phyloP scores from a whole-genome alignment of 92 coral and sea anemone species.

The Meandrina meandrites region DNA sequence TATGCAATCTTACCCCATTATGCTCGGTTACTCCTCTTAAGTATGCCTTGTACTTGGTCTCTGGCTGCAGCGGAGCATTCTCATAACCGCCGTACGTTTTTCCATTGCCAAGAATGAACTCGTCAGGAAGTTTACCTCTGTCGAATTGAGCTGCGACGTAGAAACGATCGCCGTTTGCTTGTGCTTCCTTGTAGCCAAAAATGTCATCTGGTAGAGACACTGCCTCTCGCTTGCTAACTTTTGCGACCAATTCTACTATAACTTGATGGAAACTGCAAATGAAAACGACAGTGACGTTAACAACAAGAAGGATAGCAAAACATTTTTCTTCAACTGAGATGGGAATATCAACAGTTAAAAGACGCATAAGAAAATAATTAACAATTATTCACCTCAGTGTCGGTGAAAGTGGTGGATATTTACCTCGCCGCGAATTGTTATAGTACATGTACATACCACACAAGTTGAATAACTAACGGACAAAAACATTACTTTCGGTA shows the following conservation, averaged over 20 bases:
- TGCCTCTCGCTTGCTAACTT: conserved; percentile 40
- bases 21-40: conserved; percentile 69
- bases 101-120: conserved; percentile 85
- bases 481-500: too few relatives aligned
- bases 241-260: conserved; percentile 59
- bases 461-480: too few relatives aligned
- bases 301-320: neutral
- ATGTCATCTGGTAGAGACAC: conserved; percentile 41
- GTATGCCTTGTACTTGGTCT: conserved; percentile 66
- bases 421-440: too few relatives aligned
- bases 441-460: too few relatives aligned
- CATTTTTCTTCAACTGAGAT: neutral
- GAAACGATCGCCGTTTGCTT: conserved; percentile 38
- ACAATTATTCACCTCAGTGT: too few relatives aligned
- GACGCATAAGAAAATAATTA: too few relatives aligned
- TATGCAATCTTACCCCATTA: conserved; percentile 60
- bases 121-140: neutral
- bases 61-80: conserved; percentile 75
- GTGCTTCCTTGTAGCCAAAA: conserved; percentile 44
- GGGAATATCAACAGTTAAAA: neutral
- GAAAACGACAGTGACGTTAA: neutral
- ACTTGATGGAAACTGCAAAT: conserved; percentile 68
- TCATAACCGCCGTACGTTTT: conserved; percentile 51
- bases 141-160: conserved; percentile 83
- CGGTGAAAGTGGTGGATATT: too few relatives aligned